These are phyloP conservation scores for Periophthalmus magnuspinnatus DNA, from an alignment of 2,797 vertebrate species.

Conservation along the genomic window DNA sequence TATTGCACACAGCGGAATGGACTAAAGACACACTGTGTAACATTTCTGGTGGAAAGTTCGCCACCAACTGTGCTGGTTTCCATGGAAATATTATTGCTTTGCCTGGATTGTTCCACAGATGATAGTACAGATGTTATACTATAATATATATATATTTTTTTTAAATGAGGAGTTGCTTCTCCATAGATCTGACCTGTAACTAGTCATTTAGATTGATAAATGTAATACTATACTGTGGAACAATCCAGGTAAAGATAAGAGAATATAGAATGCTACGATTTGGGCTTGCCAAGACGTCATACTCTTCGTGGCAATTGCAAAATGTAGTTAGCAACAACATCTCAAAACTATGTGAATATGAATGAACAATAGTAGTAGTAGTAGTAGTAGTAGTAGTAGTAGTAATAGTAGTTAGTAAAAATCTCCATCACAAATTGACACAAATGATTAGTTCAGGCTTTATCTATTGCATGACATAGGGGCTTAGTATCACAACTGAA, in stretches of 20 bases:
- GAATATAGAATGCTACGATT: background rate
- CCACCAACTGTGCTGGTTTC: too few species aligned
- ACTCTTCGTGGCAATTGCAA: background rate
- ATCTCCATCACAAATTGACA: too few species aligned
- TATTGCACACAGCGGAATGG: conserved; percentile 2
- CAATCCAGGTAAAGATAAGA: background rate
- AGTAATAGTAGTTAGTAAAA: too few species aligned
- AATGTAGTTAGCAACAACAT: background rate
- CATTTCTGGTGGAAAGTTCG: background rate
- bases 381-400: background rate
- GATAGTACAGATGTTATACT: background rate
- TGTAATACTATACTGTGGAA: background rate
- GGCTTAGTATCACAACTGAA: too few species aligned
- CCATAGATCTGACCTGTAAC: too few species aligned
- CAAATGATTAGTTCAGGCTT: too few species aligned
- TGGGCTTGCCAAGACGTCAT: too few species aligned
- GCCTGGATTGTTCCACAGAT: too few species aligned
- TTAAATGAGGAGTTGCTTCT: too few species aligned
- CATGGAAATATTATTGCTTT: too few species aligned
- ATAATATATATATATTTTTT: too few species aligned
- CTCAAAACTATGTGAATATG: background rate
- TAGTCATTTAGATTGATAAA: too few species aligned
- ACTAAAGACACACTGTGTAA: background rate
- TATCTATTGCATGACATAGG: background rate
- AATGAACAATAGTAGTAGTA: background rate